Percentiles rank a stretch among this genome's conserved stretches.
Conservation (phyloP, 2,113 vertebrate genomes). For the Neotoma lepida region DNA sequence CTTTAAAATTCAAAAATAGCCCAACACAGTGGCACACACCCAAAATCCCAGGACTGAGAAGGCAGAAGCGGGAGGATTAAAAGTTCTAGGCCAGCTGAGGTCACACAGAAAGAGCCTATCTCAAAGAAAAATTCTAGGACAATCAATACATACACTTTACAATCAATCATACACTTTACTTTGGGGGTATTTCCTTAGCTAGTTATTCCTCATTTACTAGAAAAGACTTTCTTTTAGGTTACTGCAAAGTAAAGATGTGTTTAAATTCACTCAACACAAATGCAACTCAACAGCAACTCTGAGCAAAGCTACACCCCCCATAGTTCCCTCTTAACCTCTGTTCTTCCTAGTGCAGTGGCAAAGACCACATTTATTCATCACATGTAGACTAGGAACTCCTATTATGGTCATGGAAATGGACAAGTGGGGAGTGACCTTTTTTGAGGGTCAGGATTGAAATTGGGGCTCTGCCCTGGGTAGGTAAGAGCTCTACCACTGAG, state of each 20-base stretch:
- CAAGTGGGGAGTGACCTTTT: neutral
- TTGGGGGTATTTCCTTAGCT: neutral
- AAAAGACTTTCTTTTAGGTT: neutral
- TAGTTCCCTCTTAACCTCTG: neutral
- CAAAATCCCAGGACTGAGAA: neutral
- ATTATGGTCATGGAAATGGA: neutral
- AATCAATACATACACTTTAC: neutral
- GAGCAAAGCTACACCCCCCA: neutral
- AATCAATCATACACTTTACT: neutral
- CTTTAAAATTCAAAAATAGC: neutral
- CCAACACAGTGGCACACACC: neutral
- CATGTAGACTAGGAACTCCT: neutral
- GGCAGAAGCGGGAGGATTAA: neutral
- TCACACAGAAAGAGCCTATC: neutral
- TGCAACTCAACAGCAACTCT: neutral
- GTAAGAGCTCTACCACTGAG: neutral
- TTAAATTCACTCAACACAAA: neutral
- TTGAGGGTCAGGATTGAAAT: neutral
- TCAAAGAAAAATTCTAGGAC: neutral
- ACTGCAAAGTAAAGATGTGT: neutral
- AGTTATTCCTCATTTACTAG: neutral
- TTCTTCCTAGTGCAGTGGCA: neutral
- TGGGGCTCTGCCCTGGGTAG: neutral
- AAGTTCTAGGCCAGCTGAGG: neutral
- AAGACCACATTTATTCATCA: neutral